Percentiles rank a stretch among this genome's conserved stretches.
Evolutionary conservation across 35 echinoderm and acorn worm genomes (phyloP).

Genomic region (Diadema setosum): DNA sequence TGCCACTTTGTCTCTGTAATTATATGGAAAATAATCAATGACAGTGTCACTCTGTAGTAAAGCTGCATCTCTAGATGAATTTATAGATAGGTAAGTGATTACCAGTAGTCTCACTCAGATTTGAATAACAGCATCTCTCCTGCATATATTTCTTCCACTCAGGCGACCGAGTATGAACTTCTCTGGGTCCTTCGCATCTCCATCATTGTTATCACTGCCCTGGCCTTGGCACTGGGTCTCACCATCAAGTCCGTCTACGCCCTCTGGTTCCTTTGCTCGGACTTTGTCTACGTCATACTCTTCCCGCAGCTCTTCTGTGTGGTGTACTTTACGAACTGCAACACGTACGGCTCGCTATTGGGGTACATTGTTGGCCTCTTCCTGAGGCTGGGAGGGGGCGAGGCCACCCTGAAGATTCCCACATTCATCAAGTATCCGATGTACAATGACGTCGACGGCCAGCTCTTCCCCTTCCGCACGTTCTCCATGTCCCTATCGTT

Average conservation of each 20-base stretch:
- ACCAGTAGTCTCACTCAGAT: not conserved
- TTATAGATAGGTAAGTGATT: not conserved
- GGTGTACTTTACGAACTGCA: slow-evolving; percentile 81
- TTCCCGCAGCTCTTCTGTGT: slow-evolving; percentile 98
- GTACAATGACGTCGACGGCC: slow-evolving; percentile 57
- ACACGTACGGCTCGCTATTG: slow-evolving; percentile 83
- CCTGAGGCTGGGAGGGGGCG: slow-evolving; percentile 73
- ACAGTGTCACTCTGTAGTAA: not conserved
- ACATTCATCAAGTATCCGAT: slow-evolving; percentile 85
- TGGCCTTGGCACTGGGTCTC: slow-evolving; percentile 66
- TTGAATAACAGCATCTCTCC: not conserved
- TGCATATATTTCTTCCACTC: not conserved
- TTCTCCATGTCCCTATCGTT: slow-evolving; percentile 62
- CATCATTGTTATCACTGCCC: slow-evolving; percentile 59
- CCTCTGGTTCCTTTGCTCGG: slow-evolving; percentile 96
- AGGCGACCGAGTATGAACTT: slow-evolving; percentile 86
- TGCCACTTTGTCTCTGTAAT: too few relatives aligned
- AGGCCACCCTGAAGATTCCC: slow-evolving; percentile 36
- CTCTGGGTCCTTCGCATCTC: slow-evolving; percentile 88
- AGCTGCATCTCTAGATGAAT: too few relatives aligned
- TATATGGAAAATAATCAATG: too few relatives aligned
- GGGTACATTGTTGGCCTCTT: slow-evolving; percentile 85
- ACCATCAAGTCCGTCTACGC: slow-evolving; percentile 94
- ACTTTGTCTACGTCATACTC: slow-evolving; percentile 95
- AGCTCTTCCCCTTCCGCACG: slow-evolving; percentile 80